Evolutionary conservation across 1,140 invertebrate species (phyloP).

Genomic region (Pemphigus obesinymphae): DNA sequence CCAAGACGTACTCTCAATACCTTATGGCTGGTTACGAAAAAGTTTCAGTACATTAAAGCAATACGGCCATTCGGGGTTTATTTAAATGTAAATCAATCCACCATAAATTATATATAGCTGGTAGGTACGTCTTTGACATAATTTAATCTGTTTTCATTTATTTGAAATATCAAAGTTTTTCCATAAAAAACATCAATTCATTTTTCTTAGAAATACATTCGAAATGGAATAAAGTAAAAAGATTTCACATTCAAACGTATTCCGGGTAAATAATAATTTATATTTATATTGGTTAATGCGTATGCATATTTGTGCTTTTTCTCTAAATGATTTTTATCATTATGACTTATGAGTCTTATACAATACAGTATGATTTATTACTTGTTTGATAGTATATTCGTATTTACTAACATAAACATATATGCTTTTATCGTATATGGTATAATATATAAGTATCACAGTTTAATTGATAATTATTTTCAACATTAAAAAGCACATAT

Average conservation of each 20-base stretch:
- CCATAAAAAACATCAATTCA: not conserved
- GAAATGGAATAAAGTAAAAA: not conserved
- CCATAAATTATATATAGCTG: not conserved
- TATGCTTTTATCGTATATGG: too few relatives aligned
- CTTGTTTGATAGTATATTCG: too few relatives aligned
- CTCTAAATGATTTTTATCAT: too few relatives aligned
- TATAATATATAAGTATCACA: too few relatives aligned
- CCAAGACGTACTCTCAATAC: not conserved
- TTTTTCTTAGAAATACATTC: not conserved
- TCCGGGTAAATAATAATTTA: not conserved
- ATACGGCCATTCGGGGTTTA: not conserved
- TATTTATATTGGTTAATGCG: not conserved
- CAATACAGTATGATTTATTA: too few relatives aligned
- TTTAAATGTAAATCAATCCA: not conserved
- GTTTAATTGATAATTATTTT: too few relatives aligned
- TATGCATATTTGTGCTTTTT: too few relatives aligned
- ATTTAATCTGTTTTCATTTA: not conserved
- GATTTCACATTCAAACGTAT: not conserved
- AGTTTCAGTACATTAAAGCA: not conserved
- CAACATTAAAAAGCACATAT: too few relatives aligned
- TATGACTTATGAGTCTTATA: too few relatives aligned
- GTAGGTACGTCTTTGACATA: not conserved
- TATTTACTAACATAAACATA: too few relatives aligned
- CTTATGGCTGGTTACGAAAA: not conserved
- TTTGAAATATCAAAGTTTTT: not conserved